A percentile compares a stretch with the other conserved stretches of the same genome.
phyloP scores from a whole-genome alignment of 2,113 vertebrate species.

The Thymallus thymallus region DNA sequence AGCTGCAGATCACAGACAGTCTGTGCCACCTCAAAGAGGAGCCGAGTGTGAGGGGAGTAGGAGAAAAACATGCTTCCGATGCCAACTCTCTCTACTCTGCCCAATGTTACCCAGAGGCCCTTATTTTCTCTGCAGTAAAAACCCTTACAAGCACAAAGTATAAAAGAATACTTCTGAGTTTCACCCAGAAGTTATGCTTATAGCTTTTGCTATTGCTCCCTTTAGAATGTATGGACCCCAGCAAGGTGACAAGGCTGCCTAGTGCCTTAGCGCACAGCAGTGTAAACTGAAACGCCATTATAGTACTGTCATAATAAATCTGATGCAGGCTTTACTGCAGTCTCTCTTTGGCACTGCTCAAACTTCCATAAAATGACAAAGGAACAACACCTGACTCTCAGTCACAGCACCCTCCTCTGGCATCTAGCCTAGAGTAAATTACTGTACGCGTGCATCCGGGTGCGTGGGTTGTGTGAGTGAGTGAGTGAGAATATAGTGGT shows the following conservation, averaged over 20 bases:
- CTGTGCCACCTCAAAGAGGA: slow-evolving; percentile 60
- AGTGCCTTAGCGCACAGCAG: slow-evolving; percentile 45
- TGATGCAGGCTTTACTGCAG: slow-evolving; percentile 61
- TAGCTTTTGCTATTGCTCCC: slow-evolving; percentile 59
- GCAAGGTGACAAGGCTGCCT: slow-evolving; percentile 60
- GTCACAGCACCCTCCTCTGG: background rate
- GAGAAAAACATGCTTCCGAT: background rate
- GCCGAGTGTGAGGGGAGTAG: slow-evolving; percentile 33
- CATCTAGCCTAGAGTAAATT: background rate
- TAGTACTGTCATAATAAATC: slow-evolving; percentile 69
- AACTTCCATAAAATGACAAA: slow-evolving; percentile 33
- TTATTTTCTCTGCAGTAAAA: slow-evolving; percentile 57
- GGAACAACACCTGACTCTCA: slow-evolving; percentile 23
- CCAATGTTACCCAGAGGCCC: slow-evolving; percentile 44
- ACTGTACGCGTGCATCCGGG: slow-evolving; percentile 11
- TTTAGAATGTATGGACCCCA: slow-evolving; percentile 54
- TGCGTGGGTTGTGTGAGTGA: background rate
- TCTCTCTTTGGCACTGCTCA: slow-evolving; percentile 38
- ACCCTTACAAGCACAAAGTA: slow-evolving; percentile 49
- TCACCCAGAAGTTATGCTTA: slow-evolving; percentile 65
- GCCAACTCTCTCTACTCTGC: background rate
- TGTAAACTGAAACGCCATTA: slow-evolving; percentile 51
- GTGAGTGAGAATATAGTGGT: slow-evolving; percentile 16
- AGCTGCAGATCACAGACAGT: slow-evolving; percentile 49
- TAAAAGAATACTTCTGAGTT: slow-evolving; percentile 69